These are phyloP conservation scores for Amphipyra tragopoginis DNA, from an alignment of 2,888 invertebrate species.

Conservation along the genomic window DNA sequence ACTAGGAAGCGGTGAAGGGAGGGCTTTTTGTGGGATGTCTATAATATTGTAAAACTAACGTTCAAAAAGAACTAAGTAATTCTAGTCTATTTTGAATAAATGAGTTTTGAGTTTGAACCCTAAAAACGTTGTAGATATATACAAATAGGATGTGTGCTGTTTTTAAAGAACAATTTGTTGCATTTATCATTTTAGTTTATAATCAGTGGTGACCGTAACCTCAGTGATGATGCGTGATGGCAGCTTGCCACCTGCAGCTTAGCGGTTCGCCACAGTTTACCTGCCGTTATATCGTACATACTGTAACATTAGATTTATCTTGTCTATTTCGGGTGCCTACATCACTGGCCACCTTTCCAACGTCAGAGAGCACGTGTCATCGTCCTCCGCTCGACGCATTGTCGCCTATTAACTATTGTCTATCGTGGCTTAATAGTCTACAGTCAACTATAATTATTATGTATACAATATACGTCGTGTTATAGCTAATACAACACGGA, in stretches of 20 bases:
- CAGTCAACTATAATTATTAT: slow-evolving; percentile 23
- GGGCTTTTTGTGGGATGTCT: too few relatives aligned
- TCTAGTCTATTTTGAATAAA: too few relatives aligned
- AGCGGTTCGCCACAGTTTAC: slow-evolving; percentile 73
- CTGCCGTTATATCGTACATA: slow-evolving; percentile 68
- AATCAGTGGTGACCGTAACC: slow-evolving; percentile 70
- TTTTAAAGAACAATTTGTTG: not conserved
- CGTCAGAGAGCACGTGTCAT: slow-evolving; percentile 81
- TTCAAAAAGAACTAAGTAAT: too few relatives aligned
- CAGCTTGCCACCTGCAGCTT: slow-evolving; percentile 68
- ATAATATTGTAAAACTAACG: too few relatives aligned
- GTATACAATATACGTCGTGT: slow-evolving; percentile 12
- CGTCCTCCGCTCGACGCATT: slow-evolving; percentile 66
- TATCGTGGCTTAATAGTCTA: slow-evolving; percentile 46
- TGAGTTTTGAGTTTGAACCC: too few relatives aligned
- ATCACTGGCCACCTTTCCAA: slow-evolving; percentile 77
- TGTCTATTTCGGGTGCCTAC: slow-evolving; percentile 78
- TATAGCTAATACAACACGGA: slow-evolving; percentile 34
- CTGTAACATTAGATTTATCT: slow-evolving; percentile 60
- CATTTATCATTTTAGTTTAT: slow-evolving; percentile 33
- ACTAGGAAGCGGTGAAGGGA: too few relatives aligned
- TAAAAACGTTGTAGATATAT: too few relatives aligned
- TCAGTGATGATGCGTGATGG: slow-evolving; percentile 61
- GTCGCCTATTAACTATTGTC: slow-evolving; percentile 60
- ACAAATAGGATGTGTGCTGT: not conserved